Percentiles rank a stretch among this genome's conserved stretches.
These are phyloP conservation scores for Lepidurus packardi DNA, from an alignment of 1,140 invertebrate genomes.

Conservation along the genomic window DNA sequence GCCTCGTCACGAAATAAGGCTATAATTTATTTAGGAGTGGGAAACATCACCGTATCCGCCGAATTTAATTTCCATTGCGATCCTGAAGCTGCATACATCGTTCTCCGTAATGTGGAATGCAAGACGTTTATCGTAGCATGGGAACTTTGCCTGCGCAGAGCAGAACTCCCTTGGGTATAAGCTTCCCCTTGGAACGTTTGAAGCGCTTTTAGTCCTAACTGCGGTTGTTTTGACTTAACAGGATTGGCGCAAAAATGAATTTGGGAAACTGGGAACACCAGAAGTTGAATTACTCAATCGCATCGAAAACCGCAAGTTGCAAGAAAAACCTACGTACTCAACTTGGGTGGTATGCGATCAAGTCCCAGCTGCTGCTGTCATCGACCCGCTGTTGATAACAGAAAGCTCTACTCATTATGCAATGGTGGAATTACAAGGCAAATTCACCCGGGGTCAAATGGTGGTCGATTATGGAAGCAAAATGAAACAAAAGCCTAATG, in stretches of 20 bases:
- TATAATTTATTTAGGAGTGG: constrained; percentile 44
- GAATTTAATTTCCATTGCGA: constrained; percentile 64
- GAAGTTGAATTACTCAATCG: constrained; percentile 50
- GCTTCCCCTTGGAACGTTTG: background rate
- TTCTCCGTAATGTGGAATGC: constrained; percentile 44
- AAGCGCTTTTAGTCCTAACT: background rate
- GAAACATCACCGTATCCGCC: constrained; percentile 49
- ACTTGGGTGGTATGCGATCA: constrained; percentile 50
- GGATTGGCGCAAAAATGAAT: constrained; percentile 52
- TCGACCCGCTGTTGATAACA: constrained; percentile 43
- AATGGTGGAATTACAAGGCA: constrained; percentile 53
- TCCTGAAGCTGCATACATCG: constrained; percentile 56
- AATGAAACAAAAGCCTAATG: constrained; percentile 44
- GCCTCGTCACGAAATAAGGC: background rate
- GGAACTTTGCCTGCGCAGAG: constrained; percentile 40
- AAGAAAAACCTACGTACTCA: constrained; percentile 44
- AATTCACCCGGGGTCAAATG: constrained; percentile 54
- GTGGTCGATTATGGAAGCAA: constrained; percentile 52
- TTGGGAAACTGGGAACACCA: constrained; percentile 46
- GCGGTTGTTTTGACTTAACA: constrained; percentile 41
- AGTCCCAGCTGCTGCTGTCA: constrained; percentile 49
- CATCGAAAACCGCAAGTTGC: constrained; percentile 48
- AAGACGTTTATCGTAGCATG: constrained; percentile 41
- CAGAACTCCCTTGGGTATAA: constrained; percentile 34
- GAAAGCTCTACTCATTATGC: constrained; percentile 46